These are phyloP conservation scores for Cantharis rustica DNA, from an alignment of 2,888 invertebrate genomes.

Conservation along the genomic window DNA sequence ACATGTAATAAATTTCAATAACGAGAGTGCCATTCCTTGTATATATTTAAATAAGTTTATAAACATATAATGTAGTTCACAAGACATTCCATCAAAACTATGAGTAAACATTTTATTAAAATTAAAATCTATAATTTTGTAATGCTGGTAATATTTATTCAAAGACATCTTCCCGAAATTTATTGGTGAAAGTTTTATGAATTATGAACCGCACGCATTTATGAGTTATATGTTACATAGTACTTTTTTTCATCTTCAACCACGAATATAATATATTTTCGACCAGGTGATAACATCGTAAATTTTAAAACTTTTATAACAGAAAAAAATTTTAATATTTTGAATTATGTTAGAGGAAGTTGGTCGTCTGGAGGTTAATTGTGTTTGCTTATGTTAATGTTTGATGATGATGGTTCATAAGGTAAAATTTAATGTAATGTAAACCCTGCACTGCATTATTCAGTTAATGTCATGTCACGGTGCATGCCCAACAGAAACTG, in stretches of 20 bases:
- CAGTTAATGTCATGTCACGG: conserved; percentile 18
- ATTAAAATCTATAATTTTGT: conserved; percentile 12
- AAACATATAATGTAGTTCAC: too few relatives aligned
- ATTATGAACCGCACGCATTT: conserved; percentile 12
- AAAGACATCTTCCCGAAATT: conserved; percentile 13
- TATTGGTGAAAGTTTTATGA: conserved; percentile 21
- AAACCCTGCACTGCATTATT: conserved; percentile 13
- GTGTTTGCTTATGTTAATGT: not conserved
- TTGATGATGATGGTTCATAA: not conserved
- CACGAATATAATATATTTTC: conserved; percentile 10
- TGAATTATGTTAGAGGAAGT: not conserved
- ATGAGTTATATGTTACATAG: conserved; percentile 8
- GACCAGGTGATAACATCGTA: conserved; percentile 9
- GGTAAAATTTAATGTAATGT: conserved; percentile 4
- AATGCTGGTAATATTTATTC: conserved; percentile 17
- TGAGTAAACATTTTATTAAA: not conserved
- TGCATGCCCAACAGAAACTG: conserved; percentile 14
- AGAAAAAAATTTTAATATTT: not conserved
- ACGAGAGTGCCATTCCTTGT: not conserved
- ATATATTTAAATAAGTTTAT: not conserved
- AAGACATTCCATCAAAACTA: not conserved
- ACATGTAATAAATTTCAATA: not conserved
- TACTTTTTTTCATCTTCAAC: conserved; percentile 3
- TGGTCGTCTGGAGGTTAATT: not conserved
- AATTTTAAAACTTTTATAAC: conserved; percentile 10